Percentiles rank a stretch among this genome's conserved stretches.
phyloP scores from a whole-genome alignment of 2,797 vertebrate species.

The Pipistrellus nathusii region DNA sequence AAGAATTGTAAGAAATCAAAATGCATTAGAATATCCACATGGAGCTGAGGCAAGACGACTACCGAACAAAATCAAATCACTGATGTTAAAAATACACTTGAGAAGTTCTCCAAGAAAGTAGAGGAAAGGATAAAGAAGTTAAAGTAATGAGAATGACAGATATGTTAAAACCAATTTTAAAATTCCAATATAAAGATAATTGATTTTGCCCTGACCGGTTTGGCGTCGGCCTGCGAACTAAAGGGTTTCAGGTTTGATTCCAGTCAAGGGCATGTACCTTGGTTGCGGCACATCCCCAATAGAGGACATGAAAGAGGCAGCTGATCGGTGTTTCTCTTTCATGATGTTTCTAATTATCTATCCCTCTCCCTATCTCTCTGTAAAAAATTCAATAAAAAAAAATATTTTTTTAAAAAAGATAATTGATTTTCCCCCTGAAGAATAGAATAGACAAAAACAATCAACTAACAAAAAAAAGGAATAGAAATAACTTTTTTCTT shows the following conservation, averaged over 20 bases:
- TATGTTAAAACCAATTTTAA: neutral
- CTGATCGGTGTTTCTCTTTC: too few species aligned
- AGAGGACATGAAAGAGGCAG: too few species aligned
- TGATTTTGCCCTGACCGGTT: neutral
- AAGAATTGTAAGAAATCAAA: neutral
- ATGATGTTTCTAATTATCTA: too few species aligned
- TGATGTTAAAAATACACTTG: neutral
- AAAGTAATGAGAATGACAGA: neutral
- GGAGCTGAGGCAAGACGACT: neutral
- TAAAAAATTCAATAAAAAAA: too few species aligned
- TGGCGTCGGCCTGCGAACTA: too few species aligned
- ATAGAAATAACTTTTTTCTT: constrained; percentile 8
- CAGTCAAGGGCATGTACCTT: too few species aligned
- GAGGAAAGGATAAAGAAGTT: neutral
- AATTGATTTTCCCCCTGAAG: constrained; percentile 16
- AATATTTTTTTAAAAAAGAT: too few species aligned
- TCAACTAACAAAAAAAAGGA: neutral
- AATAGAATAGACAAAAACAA: neutral
- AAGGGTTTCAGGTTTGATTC: too few species aligned
- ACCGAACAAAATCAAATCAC: neutral
- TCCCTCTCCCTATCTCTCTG: too few species aligned
- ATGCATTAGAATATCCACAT: neutral
- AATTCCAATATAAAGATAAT: constrained; percentile 16
- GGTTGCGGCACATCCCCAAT: too few species aligned
- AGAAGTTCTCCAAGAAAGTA: neutral